Base-by-base conservation (phyloP, 2,888 invertebrate species). In the Drosophila buzzatii region DNA sequence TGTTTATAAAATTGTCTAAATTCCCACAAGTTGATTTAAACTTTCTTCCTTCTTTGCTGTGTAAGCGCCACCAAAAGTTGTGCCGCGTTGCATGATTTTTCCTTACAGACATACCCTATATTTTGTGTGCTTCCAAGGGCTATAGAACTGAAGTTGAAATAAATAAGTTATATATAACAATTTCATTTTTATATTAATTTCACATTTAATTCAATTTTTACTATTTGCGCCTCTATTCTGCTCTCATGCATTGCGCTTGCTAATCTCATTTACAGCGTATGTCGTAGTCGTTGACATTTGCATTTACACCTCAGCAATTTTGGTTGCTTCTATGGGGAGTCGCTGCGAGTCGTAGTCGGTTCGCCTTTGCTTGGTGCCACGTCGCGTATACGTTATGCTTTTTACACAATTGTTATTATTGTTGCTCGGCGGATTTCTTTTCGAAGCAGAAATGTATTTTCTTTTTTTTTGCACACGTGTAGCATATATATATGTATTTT, bases 1-100 rank as follows among this genome's bases (percentile, higher is more conserved):
- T 90, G 89, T 91, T 86, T 90, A 91, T 90, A 89, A 88, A 91
- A 89, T 90, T 90, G 86, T 86, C 86, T 86, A 90, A 86, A 90
- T 86, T 86, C 90, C 86, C 91, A 86, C 91, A 79, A 89, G 89
- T 89, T 91, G 89, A 90, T 85, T 89, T 90, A 90, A 89, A 89
- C 89, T 91, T 90, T 85, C 74, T 82, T 79, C 73, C 61, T 73
- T 59, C 66, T 62, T 63, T 51, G 73, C 53, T 69, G 42, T 77
- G 69, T 49, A 55, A 63, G 74, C 45, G 42, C 61, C 64, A 71
- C 67, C 71, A 81, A 66, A 76, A 81, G 73, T 81, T 81, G 76
- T 71, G 79, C 79, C 76, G 65, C 8, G 42, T 67, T 68, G 10
- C 47, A 10, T 31, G 59, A 14, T 37, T 61, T 74, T 61, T 76